These are phyloP conservation scores for Conus betulinus DNA, from an alignment of 1,140 invertebrate genomes.

Conservation along the genomic window DNA sequence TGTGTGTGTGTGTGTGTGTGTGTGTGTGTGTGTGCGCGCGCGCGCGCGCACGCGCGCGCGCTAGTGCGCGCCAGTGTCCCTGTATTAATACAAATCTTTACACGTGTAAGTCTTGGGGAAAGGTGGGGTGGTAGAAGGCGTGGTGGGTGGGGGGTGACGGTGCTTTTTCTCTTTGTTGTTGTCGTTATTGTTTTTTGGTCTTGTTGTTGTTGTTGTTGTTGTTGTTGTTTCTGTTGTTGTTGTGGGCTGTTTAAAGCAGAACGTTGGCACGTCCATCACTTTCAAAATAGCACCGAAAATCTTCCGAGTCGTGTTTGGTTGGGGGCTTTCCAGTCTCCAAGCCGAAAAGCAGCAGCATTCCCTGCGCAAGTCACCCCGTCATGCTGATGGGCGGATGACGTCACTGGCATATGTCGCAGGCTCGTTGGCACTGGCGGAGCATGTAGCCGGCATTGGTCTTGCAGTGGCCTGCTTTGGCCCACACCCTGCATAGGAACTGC, in stretches of 20 bases:
- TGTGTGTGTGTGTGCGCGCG: not conserved
- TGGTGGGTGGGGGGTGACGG: too few relatives aligned
- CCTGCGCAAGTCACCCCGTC: not conserved
- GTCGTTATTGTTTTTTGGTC: too few relatives aligned
- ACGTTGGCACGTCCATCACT: too few relatives aligned
- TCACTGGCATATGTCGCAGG: constrained; percentile 51
- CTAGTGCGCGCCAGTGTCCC: too few relatives aligned
- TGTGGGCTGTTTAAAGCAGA: not conserved
- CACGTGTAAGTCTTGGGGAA: too few relatives aligned
- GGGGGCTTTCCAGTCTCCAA: not conserved
- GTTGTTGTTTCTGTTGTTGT: not conserved
- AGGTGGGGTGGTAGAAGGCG: too few relatives aligned
- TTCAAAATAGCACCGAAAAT: too few relatives aligned
- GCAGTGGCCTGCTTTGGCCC: constrained; percentile 59
- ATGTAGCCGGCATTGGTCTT: constrained; percentile 56
- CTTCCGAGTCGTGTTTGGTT: not conserved
- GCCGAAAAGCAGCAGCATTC: not conserved
- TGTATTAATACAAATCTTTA: too few relatives aligned
- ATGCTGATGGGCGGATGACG: not conserved
- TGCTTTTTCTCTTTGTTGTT: too few relatives aligned
- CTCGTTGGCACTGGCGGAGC: constrained; percentile 58
- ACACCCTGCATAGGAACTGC: constrained; percentile 55
- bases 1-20: constrained; percentile 24
- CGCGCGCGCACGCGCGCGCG: too few relatives aligned
- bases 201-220: too few relatives aligned